phyloP scores from a whole-genome alignment of 2,797 vertebrate species.

The Benthosema pterotum region DNA sequence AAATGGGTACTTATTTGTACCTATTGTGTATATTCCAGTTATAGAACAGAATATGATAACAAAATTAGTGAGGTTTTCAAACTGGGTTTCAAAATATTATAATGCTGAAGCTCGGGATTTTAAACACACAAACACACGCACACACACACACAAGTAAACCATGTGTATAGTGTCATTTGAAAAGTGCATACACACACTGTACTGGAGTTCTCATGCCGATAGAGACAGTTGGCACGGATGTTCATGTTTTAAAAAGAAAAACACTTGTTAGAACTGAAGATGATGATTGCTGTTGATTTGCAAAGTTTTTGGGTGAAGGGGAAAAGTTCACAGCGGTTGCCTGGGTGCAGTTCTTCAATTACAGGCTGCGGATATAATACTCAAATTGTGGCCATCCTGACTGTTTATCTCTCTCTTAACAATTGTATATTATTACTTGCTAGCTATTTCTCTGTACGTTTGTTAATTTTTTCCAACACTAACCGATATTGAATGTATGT shows the following conservation, averaged over 20 bases:
- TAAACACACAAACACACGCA: too few species aligned
- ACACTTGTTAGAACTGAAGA: conserved; percentile 4
- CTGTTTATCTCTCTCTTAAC: conserved; percentile 69
- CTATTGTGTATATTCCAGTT: conserved; percentile 53
- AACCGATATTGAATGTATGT: conserved; percentile 88
- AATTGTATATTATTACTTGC: conserved; percentile 75
- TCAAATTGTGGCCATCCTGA: conserved; percentile 65
- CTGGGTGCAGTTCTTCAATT: conserved; percentile 36
- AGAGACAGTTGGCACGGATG: conserved; percentile 44
- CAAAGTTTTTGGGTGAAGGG: conserved; percentile 22
- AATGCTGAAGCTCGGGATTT: conserved; percentile 18
- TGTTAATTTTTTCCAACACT: conserved; percentile 75
- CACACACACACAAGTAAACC: conserved; percentile 48
- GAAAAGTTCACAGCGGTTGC: neutral
- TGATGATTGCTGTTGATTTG: conserved; percentile 33
- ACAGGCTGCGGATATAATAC: conserved; percentile 50
- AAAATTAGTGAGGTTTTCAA: conserved; percentile 30
- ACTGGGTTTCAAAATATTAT: conserved; percentile 11
- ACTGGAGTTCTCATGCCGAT: conserved; percentile 41
- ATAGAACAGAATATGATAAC: conserved; percentile 44
- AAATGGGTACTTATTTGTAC: conserved; percentile 57
- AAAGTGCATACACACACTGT: conserved; percentile 48
- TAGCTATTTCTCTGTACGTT: conserved; percentile 71
- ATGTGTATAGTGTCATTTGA: conserved; percentile 44
- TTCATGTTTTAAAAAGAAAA: conserved; percentile 51